Conservation (phyloP, 2,888 invertebrate species). For the Cantharis lateralis region DNA sequence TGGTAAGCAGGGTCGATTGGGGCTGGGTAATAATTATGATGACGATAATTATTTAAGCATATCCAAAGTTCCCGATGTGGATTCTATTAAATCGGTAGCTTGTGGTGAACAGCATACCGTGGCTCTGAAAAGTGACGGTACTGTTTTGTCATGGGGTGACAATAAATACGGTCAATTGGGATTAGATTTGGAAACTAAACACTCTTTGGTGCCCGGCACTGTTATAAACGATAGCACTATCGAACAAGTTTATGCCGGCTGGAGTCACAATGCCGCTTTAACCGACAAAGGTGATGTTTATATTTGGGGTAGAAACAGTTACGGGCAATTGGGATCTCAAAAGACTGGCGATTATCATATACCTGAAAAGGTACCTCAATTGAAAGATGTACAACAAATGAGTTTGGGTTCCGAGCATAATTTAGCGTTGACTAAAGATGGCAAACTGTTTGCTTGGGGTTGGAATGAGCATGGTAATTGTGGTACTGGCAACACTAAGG, state of each 20-base stretch:
- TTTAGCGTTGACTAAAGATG: slow-evolving; percentile 68
- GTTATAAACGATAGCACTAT: slow-evolving; percentile 63
- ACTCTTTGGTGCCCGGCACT: slow-evolving; percentile 61
- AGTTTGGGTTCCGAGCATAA: slow-evolving; percentile 82
- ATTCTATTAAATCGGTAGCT: slow-evolving; percentile 65
- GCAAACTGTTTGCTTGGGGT: slow-evolving; percentile 77
- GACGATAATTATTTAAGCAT: slow-evolving; percentile 55
- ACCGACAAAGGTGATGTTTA: slow-evolving; percentile 67
- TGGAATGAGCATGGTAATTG: slow-evolving; percentile 92
- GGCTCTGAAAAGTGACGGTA: slow-evolving; percentile 61
- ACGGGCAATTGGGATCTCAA: slow-evolving; percentile 73
- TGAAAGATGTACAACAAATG: slow-evolving; percentile 61
- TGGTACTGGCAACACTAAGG: slow-evolving; percentile 64
- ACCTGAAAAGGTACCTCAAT: slow-evolving; percentile 57
- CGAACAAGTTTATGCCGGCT: slow-evolving; percentile 68
- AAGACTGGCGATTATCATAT: slow-evolving; percentile 56
- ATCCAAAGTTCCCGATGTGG: slow-evolving; percentile 61
- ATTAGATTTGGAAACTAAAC: slow-evolving; percentile 59
- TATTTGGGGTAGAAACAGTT: slow-evolving; percentile 81
- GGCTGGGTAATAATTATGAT: slow-evolving; percentile 58
- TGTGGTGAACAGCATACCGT: slow-evolving; percentile 85
- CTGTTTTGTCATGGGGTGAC: slow-evolving; percentile 78
- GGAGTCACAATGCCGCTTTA: slow-evolving; percentile 77
- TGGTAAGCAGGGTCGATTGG: slow-evolving; percentile 71
- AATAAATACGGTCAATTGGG: slow-evolving; percentile 83